phyloP scores from a whole-genome alignment of 2,888 invertebrate genomes.

The Drosophila aldrichi region DNA sequence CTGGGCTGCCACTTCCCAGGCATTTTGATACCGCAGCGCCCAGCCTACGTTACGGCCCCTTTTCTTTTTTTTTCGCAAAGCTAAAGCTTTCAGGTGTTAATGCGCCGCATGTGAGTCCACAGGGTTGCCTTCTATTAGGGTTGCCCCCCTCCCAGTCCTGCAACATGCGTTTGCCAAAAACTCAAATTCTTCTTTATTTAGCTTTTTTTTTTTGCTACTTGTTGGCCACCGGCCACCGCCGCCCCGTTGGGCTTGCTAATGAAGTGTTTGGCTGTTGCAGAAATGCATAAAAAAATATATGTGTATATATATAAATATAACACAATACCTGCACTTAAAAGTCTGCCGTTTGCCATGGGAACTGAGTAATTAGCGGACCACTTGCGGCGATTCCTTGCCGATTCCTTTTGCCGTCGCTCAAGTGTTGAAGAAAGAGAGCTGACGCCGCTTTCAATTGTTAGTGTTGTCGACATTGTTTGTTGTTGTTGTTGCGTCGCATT shows the following conservation, averaged over 20 bases:
- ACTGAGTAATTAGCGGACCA: conserved; percentile 80
- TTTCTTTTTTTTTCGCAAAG: background rate
- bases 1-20: conserved; percentile 72
- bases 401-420: conserved; percentile 8
- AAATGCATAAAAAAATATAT: background rate
- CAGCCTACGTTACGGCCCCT: conserved; percentile 43
- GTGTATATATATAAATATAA: background rate
- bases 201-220: conserved; percentile 52
- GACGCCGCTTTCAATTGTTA: conserved; percentile 1
- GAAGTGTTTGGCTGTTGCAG: conserved; percentile 30
- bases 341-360: conserved; percentile 63
- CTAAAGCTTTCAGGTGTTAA: conserved; percentile 64
- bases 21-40: conserved; percentile 47
- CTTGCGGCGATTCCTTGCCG: conserved; percentile 48
- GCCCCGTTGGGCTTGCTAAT: conserved; percentile 29
- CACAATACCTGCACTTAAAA: conserved; percentile 53
- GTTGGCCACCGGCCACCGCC: conserved; percentile 50
- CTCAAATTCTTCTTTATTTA: background rate
- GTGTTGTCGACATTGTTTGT: conserved; percentile 27
- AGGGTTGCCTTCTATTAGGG: conserved; percentile 56
- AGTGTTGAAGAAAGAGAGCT: conserved; percentile 48
- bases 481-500: conserved; percentile 37
- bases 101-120: conserved; percentile 61
- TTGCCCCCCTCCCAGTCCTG: conserved; percentile 7
- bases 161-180: conserved; percentile 24